phyloP scores from a whole-genome alignment of 2,113 vertebrate species.

The Saccopteryx leptura region DNA sequence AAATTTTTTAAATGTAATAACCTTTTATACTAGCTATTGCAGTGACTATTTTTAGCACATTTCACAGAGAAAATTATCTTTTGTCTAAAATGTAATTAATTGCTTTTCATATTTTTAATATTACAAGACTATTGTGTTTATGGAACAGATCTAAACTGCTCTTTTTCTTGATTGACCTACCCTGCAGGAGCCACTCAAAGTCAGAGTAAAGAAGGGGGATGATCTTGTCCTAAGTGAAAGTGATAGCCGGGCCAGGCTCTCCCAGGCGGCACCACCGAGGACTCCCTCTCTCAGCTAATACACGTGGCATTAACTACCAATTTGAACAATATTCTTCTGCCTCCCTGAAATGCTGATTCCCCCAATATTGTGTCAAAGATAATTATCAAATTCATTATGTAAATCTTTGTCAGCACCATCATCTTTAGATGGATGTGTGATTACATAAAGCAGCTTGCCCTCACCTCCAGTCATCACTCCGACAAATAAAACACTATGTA shows the following conservation, averaged over 20 bases:
- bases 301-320: slow-evolving; percentile 78
- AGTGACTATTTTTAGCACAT: slow-evolving; percentile 54
- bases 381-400: slow-evolving; percentile 89
- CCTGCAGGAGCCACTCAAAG: slow-evolving; percentile 9
- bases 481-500: slow-evolving; percentile 79
- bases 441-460: slow-evolving; percentile 86
- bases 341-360: slow-evolving; percentile 82
- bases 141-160: slow-evolving; percentile 3
- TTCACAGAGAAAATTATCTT: slow-evolving; percentile 77
- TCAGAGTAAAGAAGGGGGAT: background rate
- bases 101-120: slow-evolving; percentile 78
- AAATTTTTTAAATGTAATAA: slow-evolving; percentile 85
- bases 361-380: slow-evolving; percentile 80
- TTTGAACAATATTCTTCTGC: slow-evolving; percentile 57
- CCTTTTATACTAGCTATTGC: slow-evolving; percentile 83
- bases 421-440: slow-evolving; percentile 88
- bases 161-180: slow-evolving; percentile 69
- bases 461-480: slow-evolving; percentile 83
- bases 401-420: slow-evolving; percentile 87
- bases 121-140: slow-evolving; percentile 68
- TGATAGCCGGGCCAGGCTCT: slow-evolving; percentile 58
- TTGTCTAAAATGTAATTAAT: slow-evolving; percentile 84
- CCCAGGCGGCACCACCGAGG: slow-evolving; percentile 79
- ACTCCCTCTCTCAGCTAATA: slow-evolving; percentile 85
- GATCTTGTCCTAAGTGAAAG: slow-evolving; percentile 67